A percentile compares a stretch with the other conserved stretches of the same genome.
Evolutionary conservation across 2,888 invertebrate genomes (phyloP).

Genomic region (Ctena decussata): DNA sequence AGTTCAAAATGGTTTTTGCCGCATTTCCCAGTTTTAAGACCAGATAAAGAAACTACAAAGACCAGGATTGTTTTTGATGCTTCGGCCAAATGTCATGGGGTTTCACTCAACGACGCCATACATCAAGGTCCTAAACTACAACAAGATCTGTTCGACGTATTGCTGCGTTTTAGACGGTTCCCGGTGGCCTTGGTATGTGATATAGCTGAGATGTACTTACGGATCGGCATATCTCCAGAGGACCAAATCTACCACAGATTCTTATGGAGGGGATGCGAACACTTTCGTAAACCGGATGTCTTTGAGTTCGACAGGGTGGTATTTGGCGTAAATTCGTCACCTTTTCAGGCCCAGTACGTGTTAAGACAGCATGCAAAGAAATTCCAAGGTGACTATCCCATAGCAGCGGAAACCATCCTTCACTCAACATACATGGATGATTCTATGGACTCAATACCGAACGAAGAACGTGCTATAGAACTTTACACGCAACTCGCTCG

Average conservation of each 20-base stretch:
- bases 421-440: not conserved
- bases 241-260: no score
- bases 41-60: conserved; percentile 34
- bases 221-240: no score
- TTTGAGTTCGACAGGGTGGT: no score
- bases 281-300: no score
- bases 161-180: conserved; percentile 39
- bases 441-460: no score
- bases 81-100: conserved; percentile 33
- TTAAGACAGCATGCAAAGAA: no score
- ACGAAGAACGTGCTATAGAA: not conserved
- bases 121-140: conserved; percentile 27
- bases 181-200: conserved; percentile 24
- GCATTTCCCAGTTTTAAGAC: conserved; percentile 18
- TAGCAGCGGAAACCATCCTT: not conserved
- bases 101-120: conserved; percentile 42
- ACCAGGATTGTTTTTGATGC: conserved; percentile 60
- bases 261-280: no score
- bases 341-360: no score
- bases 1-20: conserved; percentile 30
- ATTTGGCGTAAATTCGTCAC: no score
- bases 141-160: not conserved
- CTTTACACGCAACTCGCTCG: not conserved
- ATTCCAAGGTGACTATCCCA: not conserved
- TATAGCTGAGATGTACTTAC: not conserved